A percentile compares a stretch with the other conserved stretches of the same genome.
phyloP scores from a whole-genome alignment of 2,888 invertebrate genomes.

The Pammene fasciana region DNA sequence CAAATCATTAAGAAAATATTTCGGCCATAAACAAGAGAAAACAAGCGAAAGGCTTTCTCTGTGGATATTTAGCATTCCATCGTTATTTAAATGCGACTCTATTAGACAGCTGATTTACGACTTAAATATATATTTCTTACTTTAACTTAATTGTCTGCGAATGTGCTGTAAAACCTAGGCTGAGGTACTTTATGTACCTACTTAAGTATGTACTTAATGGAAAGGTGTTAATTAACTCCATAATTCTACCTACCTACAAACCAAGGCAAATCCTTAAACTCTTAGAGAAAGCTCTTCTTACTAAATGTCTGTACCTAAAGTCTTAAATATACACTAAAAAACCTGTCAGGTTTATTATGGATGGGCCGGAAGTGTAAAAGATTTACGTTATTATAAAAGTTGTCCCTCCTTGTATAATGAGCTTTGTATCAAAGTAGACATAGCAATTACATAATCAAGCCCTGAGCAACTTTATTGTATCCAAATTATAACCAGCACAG shows the following conservation, averaged over 20 bases:
- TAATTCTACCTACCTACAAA: background rate
- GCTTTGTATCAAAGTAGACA: slow-evolving; percentile 17
- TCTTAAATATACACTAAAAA: background rate
- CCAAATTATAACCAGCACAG: slow-evolving; percentile 29
- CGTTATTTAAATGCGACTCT: slow-evolving; percentile 7
- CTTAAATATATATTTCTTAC: background rate
- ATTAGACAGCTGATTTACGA: slow-evolving; percentile 19
- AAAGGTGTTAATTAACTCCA: background rate
- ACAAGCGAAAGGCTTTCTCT: slow-evolving; percentile 24
- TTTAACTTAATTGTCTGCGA: too few species aligned
- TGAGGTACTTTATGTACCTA: background rate
- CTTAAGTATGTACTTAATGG: background rate
- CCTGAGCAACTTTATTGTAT: slow-evolving; percentile 34
- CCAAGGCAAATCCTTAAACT: background rate
- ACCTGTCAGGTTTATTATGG: background rate
- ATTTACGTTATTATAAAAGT: background rate
- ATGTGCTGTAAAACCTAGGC: too few species aligned
- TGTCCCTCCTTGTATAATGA: background rate
- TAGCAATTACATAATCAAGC: slow-evolving; percentile 32
- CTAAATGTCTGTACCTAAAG: background rate
- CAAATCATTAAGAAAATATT: slow-evolving; percentile 31
- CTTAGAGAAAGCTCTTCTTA: background rate
- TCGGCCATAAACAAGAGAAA: slow-evolving; percentile 22
- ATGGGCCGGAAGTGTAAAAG: background rate
- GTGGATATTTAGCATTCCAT: slow-evolving; percentile 11